Percentiles rank a stretch among this genome's conserved stretches.
These are phyloP conservation scores for Andinoacara biseriatus DNA, from an alignment of 2,113 vertebrate genomes.

Conservation along the genomic window DNA sequence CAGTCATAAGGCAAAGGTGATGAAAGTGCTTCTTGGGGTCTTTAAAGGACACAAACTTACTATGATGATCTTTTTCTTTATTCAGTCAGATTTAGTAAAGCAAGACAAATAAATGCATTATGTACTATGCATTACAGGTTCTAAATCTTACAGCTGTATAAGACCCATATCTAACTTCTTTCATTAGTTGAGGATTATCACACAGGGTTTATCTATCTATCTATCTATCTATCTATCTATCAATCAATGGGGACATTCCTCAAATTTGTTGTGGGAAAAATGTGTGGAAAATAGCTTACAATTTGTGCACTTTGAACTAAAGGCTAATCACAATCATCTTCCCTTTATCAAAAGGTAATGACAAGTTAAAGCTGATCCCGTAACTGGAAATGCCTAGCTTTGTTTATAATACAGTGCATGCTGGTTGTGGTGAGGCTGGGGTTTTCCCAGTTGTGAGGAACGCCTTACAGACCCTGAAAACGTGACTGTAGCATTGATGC, in stretches of 20 bases:
- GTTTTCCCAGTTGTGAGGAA: neutral
- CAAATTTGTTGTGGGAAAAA: too few species aligned
- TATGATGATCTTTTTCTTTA: neutral
- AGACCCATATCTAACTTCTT: neutral
- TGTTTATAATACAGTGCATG: neutral
- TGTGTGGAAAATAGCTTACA: neutral
- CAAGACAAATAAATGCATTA: constrained; percentile 3
- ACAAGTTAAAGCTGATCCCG: constrained; percentile 8
- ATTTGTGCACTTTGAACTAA: neutral
- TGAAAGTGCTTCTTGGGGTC: neutral
- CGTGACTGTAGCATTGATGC: constrained; percentile 25
- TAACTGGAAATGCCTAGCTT: neutral
- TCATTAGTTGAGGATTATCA: neutral
- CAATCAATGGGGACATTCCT: too few species aligned
- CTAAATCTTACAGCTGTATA: neutral
- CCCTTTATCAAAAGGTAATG: neutral
- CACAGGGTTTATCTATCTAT: too few species aligned
- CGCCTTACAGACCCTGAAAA: neutral
- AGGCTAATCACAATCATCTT: neutral
- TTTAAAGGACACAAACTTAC: neutral
- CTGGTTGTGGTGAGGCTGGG: neutral
- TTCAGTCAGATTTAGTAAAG: neutral
- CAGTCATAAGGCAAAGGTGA: neutral
- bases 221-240: too few species aligned
- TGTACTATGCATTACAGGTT: neutral